A percentile compares a stretch with the other conserved stretches of the same genome.
These are phyloP conservation scores for Cephalotes varians DNA, from an alignment of 2,888 invertebrate species.

Conservation along the genomic window DNA sequence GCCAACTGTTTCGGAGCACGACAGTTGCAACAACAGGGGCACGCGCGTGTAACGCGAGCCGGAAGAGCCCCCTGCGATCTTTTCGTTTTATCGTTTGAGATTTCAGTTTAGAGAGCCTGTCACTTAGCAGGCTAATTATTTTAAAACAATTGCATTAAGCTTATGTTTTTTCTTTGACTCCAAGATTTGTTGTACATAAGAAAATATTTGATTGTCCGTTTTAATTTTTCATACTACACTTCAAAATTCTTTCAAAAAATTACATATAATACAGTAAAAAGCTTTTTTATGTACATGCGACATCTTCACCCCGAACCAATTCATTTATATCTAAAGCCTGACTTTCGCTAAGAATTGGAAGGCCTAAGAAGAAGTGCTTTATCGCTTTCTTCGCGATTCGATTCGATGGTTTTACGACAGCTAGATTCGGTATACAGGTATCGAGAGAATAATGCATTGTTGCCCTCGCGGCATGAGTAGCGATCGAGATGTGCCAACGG, in stretches of 20 bases:
- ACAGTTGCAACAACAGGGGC: conserved; percentile 80
- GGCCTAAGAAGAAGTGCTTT: not conserved
- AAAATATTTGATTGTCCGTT: not conserved
- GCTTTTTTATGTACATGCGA: not conserved
- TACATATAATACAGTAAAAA: not conserved
- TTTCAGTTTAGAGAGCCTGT: not conserved
- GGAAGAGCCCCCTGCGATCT: conserved; percentile 68
- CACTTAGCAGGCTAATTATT: not conserved
- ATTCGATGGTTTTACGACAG: conserved; percentile 81
- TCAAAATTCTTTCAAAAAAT: not conserved
- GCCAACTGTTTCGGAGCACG: conserved; percentile 69
- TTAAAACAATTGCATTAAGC: not conserved
- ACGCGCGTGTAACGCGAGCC: conserved; percentile 72
- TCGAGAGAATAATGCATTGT: conserved; percentile 76
- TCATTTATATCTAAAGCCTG: not conserved
- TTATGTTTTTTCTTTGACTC: not conserved
- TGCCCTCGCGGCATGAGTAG: conserved; percentile 71
- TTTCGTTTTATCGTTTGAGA: conserved; percentile 1
- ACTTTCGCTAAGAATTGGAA: not conserved
- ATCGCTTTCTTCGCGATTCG: conserved; percentile 78
- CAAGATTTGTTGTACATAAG: not conserved
- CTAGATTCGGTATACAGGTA: conserved; percentile 75
- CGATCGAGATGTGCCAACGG: conserved; percentile 67
- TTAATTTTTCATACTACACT: not conserved
- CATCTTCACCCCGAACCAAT: not conserved